These are phyloP conservation scores for Nylanderia fulva DNA, from an alignment of 1,140 invertebrate species.

Conservation along the genomic window DNA sequence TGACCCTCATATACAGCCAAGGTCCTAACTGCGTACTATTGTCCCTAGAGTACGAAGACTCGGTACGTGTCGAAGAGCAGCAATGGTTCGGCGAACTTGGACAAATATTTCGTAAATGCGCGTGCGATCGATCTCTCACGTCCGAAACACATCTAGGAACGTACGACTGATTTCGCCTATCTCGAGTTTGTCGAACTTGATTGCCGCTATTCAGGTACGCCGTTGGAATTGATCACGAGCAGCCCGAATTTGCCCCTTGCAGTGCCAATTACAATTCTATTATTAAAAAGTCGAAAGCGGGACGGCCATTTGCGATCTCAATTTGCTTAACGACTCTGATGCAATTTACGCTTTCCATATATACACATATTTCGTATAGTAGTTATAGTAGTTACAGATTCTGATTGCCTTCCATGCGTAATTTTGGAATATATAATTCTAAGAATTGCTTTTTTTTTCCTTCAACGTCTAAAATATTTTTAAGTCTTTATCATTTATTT, in stretches of 20 bases:
- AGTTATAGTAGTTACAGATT: neutral
- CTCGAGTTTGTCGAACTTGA: slow-evolving; percentile 49
- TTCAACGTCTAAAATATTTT: too few species aligned
- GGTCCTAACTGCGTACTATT: neutral
- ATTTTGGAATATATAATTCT: neutral
- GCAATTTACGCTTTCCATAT: neutral
- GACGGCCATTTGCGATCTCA: neutral
- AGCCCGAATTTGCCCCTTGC: slow-evolving; percentile 46
- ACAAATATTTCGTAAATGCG: slow-evolving; percentile 44
- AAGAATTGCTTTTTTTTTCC: too few species aligned
- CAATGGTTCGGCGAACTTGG: neutral
- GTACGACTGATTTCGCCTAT: slow-evolving; percentile 49
- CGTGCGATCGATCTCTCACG: slow-evolving; percentile 25
- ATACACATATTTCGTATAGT: neutral
- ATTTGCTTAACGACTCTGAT: slow-evolving; percentile 49
- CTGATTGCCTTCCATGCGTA: too few species aligned
- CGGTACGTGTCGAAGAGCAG: neutral
- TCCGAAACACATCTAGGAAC: slow-evolving; percentile 34
- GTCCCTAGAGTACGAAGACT: neutral
- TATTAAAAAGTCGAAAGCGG: slow-evolving; percentile 24
- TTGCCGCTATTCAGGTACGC: slow-evolving; percentile 44
- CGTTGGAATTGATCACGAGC: slow-evolving; percentile 30
- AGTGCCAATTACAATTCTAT: slow-evolving; percentile 32
- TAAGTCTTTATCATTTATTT: too few species aligned
- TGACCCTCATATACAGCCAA: neutral